phyloP scores from a whole-genome alignment of 2,113 vertebrate species.

The Cheirogaleus medius region DNA sequence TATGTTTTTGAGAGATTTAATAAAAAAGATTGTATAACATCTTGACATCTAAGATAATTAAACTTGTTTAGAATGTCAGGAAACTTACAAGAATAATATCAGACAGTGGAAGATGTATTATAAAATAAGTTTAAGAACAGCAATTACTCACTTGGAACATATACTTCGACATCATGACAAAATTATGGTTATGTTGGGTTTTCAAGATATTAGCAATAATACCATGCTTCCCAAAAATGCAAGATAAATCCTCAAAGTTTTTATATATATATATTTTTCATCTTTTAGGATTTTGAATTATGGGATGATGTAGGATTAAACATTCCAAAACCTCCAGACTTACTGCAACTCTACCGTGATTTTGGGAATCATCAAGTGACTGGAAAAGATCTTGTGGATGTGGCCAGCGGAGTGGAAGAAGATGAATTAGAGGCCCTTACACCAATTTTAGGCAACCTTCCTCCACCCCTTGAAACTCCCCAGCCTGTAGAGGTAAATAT shows the following conservation, averaged over 20 bases:
- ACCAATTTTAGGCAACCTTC: constrained; percentile 74
- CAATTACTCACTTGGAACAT: neutral
- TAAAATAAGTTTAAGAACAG: neutral
- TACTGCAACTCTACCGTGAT: constrained; percentile 96
- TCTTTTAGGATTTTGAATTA: constrained; percentile 95
- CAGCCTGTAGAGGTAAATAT: constrained; percentile 84
- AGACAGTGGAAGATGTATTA: neutral
- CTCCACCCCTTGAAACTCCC: constrained; percentile 78
- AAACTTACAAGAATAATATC: constrained; percentile 1
- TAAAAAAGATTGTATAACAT: neutral
- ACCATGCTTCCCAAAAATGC: constrained; percentile 19
- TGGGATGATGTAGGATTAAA: constrained; percentile 99
- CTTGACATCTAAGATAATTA: neutral
- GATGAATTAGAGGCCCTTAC: constrained; percentile 88
- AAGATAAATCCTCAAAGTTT: neutral
- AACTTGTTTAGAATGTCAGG: neutral
- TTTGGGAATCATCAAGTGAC: constrained; percentile 89
- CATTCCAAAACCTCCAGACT: constrained; percentile 97
- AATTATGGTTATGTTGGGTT: constrained; percentile 27
- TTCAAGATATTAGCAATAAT: neutral
- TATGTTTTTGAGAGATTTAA: neutral
- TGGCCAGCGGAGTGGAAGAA: constrained; percentile 91
- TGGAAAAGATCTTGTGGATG: constrained; percentile 88
- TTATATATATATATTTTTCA: neutral
- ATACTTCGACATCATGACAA: neutral